These are phyloP conservation scores for Coenonympha glycerion DNA, from an alignment of 2,888 invertebrate species.

Conservation along the genomic window DNA sequence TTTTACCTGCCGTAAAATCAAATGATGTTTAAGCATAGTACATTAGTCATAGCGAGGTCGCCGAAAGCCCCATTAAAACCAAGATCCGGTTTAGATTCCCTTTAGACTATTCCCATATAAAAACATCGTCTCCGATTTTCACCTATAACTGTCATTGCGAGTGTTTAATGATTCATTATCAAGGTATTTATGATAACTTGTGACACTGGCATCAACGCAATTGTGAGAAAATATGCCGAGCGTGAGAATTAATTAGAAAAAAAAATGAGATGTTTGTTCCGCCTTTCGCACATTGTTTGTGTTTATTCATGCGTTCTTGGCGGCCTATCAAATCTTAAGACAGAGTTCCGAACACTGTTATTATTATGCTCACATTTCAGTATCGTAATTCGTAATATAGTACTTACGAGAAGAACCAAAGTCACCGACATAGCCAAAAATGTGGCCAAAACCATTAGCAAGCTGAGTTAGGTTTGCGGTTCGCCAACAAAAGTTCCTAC, in stretches of 20 bases:
- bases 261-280: constrained; percentile 12
- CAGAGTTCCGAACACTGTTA: background rate
- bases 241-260: constrained; percentile 16
- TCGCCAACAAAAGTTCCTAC: too few relatives aligned
- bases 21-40: too few relatives aligned
- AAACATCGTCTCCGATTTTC: background rate
- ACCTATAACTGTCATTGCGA: background rate
- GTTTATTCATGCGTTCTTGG: background rate
- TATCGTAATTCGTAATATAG: too few relatives aligned
- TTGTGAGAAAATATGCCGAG: constrained; percentile 9
- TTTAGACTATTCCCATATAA: background rate
- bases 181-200: constrained; percentile 1
- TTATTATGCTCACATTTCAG: background rate
- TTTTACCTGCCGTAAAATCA: too few relatives aligned
- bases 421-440: too few relatives aligned
- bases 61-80: too few relatives aligned
- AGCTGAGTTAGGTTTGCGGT: too few relatives aligned
- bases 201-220: constrained; percentile 13
- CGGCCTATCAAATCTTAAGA: constrained; percentile 1
- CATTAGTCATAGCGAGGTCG: too few relatives aligned
- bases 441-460: too few relatives aligned
- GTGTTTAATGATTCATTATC: constrained; percentile 4
- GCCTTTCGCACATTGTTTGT: constrained; percentile 17
- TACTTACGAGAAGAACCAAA: too few relatives aligned
- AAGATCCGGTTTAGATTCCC: background rate